Evolutionary conservation across 2,113 vertebrate species (phyloP).

Genomic region (Petromus typicus): DNA sequence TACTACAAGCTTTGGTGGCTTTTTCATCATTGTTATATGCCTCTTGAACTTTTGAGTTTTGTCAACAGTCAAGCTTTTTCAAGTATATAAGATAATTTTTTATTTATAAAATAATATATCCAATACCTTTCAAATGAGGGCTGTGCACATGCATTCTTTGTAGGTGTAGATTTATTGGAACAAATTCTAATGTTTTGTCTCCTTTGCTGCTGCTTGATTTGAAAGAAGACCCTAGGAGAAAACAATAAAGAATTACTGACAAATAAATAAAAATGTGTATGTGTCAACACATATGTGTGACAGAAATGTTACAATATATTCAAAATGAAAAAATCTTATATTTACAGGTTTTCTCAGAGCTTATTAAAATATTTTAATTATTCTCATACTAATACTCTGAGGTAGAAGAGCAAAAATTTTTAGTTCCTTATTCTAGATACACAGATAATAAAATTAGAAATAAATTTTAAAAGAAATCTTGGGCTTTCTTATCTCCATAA

Average conservation of each 20-base stretch:
- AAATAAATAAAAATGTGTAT: not conserved
- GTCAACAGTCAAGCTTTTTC: not conserved
- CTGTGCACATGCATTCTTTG: slow-evolving; percentile 97
- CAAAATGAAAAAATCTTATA: not conserved
- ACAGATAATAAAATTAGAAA: not conserved
- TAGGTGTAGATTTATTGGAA: slow-evolving; percentile 97
- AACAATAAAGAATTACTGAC: slow-evolving; percentile 70
- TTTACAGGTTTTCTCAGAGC: not conserved
- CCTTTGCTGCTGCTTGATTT: slow-evolving; percentile 98
- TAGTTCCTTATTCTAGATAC: not conserved
- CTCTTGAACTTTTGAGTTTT: not conserved
- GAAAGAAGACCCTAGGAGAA: slow-evolving; percentile 93
- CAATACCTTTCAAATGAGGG: slow-evolving; percentile 94
- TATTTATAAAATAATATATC: not conserved
- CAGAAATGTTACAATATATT: slow-evolving; percentile 8
- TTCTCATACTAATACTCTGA: not conserved
- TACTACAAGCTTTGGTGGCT: not conserved
- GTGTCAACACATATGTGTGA: not conserved
- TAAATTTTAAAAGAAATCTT: not conserved
- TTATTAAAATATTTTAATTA: not conserved
- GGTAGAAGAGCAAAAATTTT: not conserved
- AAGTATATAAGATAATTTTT: not conserved
- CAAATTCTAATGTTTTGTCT: slow-evolving; percentile 97
- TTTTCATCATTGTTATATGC: not conserved
- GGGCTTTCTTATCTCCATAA: not conserved